Base-by-base conservation (phyloP, 2,888 invertebrate genomes). In the Pterostichus madidus region DNA sequence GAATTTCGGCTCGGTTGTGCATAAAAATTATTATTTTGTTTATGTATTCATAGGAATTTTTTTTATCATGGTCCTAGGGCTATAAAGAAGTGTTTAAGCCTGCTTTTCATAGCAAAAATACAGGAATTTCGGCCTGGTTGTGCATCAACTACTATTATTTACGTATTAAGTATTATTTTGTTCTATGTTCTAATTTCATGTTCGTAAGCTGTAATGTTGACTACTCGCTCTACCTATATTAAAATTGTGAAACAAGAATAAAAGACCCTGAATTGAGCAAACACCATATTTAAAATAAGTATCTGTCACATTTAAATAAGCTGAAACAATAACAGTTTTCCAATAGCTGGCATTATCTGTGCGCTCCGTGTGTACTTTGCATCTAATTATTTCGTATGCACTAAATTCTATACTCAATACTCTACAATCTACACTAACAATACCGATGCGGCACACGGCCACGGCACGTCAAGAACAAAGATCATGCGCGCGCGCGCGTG, bases 401-500 rank as follows among this genome's bases (percentile, higher is more conserved):
- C 24, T 56, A 6, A 24, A 17, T 15, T 17, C 56, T 49, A 49
- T 56, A 56, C 56, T 56, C 56, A 5, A 39, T 56, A 13, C 24
- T 52, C 13, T 52, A n/a, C 52, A 39, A 39, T 49, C 49, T 13
- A 49, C 49, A 49, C 7, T 56, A 56, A 56, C 56, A 56, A 56
- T 56, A 56, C 15, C 10, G 39, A 39, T 39, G 6, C 39, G 39
- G 39, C 5, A 39, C 39, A 39, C 39, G 39, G 39, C 15, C 56
- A 56, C 17, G 2, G 13, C 56, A 17, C 17, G 17, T 5, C 56
- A 49, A 56, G 56, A 56, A 56, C 56, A 56, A 56, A 56, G 56
- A 56, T 56, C 56, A 6, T 49, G 64, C n/a, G 64, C 64, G 64
- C 32, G 39, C 32, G 39, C 56, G 77, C 52, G 76, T 76, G 46